Evolutionary conservation across 2,113 vertebrate genomes (phyloP).

Genomic region (Mastomys coucha): DNA sequence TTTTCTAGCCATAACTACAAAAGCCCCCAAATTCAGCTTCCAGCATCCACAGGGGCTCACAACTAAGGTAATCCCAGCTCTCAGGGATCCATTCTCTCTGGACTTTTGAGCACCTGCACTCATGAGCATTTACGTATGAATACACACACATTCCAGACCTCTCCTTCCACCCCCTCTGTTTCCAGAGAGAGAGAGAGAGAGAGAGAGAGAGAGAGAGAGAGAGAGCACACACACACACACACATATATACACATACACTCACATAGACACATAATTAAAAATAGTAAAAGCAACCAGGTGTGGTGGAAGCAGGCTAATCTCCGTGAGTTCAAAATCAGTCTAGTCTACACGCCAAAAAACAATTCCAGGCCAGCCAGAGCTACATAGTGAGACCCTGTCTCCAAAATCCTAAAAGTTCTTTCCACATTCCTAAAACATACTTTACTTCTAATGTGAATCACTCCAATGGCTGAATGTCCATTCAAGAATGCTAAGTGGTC

Average conservation of each 20-base stretch:
- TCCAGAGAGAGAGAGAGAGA: neutral
- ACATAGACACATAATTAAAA: neutral
- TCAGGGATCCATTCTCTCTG: neutral
- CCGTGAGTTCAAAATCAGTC: neutral
- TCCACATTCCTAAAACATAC: neutral
- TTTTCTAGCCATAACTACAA: neutral
- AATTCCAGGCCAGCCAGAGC: neutral
- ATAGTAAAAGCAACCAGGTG: neutral
- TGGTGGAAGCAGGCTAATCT: neutral
- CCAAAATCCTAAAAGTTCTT: neutral
- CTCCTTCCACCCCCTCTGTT: no score
- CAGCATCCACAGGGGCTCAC: neutral
- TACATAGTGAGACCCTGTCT: neutral
- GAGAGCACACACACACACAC: neutral
- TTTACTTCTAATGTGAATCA: neutral
- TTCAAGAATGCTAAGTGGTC: constrained; percentile 9
- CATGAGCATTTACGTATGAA: neutral
- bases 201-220: no score
- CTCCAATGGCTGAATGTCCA: neutral
- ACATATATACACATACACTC: neutral
- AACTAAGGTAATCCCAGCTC: neutral
- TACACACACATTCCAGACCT: neutral
- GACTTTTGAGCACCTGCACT: neutral
- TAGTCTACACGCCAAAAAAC: neutral
- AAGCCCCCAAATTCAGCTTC: neutral